These are phyloP conservation scores for Remorina albescens DNA, from an alignment of 2,797 vertebrate genomes.

Conservation along the genomic window DNA sequence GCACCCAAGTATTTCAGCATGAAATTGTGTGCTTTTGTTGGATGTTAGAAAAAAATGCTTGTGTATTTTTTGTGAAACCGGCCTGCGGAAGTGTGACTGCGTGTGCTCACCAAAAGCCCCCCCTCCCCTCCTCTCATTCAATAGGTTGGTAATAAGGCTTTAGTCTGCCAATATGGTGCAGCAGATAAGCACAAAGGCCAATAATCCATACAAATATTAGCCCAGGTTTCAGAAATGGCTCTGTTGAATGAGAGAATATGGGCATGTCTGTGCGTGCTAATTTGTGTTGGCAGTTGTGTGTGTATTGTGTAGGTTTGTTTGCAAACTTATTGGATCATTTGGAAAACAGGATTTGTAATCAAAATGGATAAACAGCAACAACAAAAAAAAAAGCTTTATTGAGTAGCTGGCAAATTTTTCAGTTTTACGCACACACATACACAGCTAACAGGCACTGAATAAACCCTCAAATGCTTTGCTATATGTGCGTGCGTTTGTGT, in stretches of 20 bases:
- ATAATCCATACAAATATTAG: constrained; percentile 81
- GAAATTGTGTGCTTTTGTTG: constrained; percentile 57
- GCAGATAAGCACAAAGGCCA: constrained; percentile 79
- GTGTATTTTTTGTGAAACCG: constrained; percentile 49
- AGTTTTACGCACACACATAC: constrained; percentile 25
- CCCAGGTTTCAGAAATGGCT: constrained; percentile 71
- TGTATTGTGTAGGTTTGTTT: constrained; percentile 46
- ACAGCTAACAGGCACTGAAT: constrained; percentile 14
- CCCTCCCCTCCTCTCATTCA: constrained; percentile 51
- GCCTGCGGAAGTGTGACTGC: constrained; percentile 40
- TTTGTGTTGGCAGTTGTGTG: constrained; percentile 16
- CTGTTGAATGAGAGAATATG: constrained; percentile 50
- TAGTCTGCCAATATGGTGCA: constrained; percentile 70
- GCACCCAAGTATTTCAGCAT: constrained; percentile 21
- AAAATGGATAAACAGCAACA: constrained; percentile 59
- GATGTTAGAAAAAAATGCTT: constrained; percentile 47
- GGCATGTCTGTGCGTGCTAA: constrained; percentile 14
- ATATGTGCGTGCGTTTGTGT: background rate
- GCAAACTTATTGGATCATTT: constrained; percentile 55
- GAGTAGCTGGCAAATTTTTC: constrained; percentile 42
- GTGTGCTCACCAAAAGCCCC: constrained; percentile 45
- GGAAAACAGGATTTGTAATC: constrained; percentile 67
- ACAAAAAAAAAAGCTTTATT: constrained; percentile 37
- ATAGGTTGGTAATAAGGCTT: constrained; percentile 75
- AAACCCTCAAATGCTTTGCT: constrained; percentile 8